phyloP scores from a whole-genome alignment of 2,113 vertebrate species.

The Psittacus erithacus region DNA sequence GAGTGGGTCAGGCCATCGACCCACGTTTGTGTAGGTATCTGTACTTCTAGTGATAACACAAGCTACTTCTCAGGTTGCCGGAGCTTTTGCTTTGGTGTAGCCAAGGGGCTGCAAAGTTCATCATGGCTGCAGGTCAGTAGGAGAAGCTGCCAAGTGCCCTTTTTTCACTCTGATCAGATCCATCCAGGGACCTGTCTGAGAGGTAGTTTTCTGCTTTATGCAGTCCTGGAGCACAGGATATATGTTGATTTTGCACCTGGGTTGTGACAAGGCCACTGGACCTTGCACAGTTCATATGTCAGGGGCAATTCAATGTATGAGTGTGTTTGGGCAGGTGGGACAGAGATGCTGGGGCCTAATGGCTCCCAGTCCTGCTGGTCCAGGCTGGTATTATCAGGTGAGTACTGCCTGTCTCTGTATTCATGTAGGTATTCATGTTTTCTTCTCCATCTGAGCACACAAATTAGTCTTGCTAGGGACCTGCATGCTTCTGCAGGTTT shows the following conservation, averaged over 20 bases:
- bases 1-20: neutral
- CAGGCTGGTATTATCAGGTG: neutral
- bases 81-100: too few species aligned
- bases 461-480: neutral
- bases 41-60: neutral
- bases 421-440: neutral
- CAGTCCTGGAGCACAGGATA: accelerated
- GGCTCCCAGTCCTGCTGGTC: neutral
- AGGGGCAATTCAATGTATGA: accelerated
- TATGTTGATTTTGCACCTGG: neutral
- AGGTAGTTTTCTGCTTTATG: neutral
- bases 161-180: neutral
- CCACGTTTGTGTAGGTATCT: accelerated
- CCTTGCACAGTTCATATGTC: neutral
- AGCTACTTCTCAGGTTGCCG: accelerated
- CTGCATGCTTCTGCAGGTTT: neutral
- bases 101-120: accelerated
- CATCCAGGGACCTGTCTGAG: accelerated
- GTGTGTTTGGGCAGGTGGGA: accelerated
- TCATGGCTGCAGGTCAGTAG: neutral
- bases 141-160: neutral
- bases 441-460: neutral
- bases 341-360: neutral
- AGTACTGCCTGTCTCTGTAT: neutral
- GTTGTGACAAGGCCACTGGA: neutral